These are phyloP conservation scores for Danio choprae DNA, from an alignment of 2,797 vertebrate species.

Conservation along the genomic window DNA sequence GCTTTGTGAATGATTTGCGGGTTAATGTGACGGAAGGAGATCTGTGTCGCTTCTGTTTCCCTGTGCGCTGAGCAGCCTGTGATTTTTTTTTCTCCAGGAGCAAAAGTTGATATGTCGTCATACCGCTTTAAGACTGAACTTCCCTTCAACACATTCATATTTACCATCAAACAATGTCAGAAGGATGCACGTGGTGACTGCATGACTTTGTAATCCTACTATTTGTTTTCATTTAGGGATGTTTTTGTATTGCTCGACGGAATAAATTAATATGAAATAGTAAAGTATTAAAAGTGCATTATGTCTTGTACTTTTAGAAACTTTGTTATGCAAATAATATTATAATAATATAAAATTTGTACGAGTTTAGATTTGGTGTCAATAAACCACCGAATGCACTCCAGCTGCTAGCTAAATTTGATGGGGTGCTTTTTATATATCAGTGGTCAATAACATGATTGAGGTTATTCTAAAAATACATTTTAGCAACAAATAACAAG, in stretches of 20 bases:
- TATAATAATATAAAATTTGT: not conserved
- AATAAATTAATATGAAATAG: not conserved
- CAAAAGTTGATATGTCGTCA: constrained; percentile 69
- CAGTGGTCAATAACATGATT: not conserved
- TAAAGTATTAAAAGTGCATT: not conserved
- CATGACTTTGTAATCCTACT: not conserved
- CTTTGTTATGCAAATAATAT: constrained; percentile 5
- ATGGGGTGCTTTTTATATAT: not conserved
- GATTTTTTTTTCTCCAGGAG: constrained; percentile 61
- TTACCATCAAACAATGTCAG: constrained; percentile 67
- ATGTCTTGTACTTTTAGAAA: not conserved
- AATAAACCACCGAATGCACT: not conserved
- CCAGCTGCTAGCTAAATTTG: not conserved
- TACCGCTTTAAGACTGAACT: constrained; percentile 71
- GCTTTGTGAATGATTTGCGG: constrained; percentile 39
- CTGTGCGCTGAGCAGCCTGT: constrained; percentile 36
- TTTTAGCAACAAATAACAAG: too few species aligned
- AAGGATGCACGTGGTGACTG: constrained; percentile 56
- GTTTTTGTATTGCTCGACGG: not conserved
- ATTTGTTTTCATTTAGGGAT: not conserved
- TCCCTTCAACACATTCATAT: constrained; percentile 67
- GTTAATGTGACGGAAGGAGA: constrained; percentile 26
- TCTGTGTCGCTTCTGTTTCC: constrained; percentile 28
- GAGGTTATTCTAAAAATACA: too few species aligned
- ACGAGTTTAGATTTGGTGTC: not conserved